Conservation (phyloP, 2,797 vertebrate species). For the Orientallactaga sibirica region DNA sequence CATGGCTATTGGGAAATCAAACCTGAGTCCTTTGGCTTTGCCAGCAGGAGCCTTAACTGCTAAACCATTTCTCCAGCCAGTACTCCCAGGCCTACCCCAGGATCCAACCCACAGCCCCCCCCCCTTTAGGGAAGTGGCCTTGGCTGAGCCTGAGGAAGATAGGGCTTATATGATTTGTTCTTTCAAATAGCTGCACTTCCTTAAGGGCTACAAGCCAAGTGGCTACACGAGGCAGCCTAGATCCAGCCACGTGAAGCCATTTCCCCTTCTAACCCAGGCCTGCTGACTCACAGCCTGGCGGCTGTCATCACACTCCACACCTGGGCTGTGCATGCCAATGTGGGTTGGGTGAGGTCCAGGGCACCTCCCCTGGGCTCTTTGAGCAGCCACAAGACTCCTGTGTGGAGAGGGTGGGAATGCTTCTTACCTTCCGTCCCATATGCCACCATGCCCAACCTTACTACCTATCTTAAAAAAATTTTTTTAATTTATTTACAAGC, state of each 20-base stretch:
- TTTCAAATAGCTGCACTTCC: constrained; percentile 78
- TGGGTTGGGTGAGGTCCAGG: neutral
- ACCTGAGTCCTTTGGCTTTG: too few species aligned
- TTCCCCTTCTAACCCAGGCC: constrained; percentile 34
- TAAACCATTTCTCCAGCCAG: too few species aligned
- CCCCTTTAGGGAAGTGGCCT: neutral
- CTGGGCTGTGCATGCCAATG: neutral
- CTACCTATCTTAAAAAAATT: too few species aligned
- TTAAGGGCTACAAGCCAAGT: constrained; percentile 66
- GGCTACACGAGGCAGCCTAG: constrained; percentile 59
- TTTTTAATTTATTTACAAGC: too few species aligned
- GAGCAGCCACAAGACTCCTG: neutral
- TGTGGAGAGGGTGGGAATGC: constrained; percentile 31
- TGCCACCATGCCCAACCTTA: neutral
- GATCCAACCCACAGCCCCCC: neutral
- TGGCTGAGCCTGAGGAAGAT: constrained; percentile 49
- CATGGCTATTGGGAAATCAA: too few species aligned
- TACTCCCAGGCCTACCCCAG: neutral
- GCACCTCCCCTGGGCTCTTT: neutral
- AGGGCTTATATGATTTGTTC: constrained; percentile 72
- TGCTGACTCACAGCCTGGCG: constrained; percentile 76
- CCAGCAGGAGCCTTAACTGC: too few species aligned
- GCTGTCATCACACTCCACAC: neutral
- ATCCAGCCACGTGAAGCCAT: constrained; percentile 72
- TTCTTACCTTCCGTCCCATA: constrained; percentile 36